A percentile compares a stretch with the other conserved stretches of the same genome.
Evolutionary conservation across 1,140 invertebrate species (phyloP).

Genomic region (Aporrectodea caliginosa): DNA sequence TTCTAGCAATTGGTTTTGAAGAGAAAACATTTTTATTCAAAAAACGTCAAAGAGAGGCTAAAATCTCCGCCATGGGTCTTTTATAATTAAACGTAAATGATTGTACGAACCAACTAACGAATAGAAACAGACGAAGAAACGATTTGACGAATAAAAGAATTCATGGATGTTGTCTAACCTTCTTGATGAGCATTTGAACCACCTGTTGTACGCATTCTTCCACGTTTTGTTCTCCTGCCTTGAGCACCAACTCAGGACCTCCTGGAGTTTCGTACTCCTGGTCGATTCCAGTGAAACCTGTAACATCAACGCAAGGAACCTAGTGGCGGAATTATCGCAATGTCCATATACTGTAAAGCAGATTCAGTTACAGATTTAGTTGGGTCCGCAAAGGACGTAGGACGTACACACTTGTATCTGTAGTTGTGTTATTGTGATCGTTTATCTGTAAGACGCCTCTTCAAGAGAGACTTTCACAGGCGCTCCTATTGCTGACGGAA

Average conservation of each 20-base stretch:
- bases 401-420: not conserved
- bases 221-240: slow-evolving; percentile 73
- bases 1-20: no score
- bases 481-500: no score
- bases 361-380: not conserved
- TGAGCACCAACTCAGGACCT: slow-evolving; percentile 79
- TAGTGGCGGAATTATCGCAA: not conserved
- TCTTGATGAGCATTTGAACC: slow-evolving; percentile 70
- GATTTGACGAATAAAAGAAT: not conserved
- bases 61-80: not conserved
- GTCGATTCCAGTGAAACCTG: slow-evolving; percentile 97
- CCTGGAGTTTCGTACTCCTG: slow-evolving; percentile 85
- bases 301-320: slow-evolving; percentile 5
- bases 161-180: slow-evolving; percentile 54
- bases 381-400: not conserved
- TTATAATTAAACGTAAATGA: no score
- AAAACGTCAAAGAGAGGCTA: not conserved
- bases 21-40: no score
- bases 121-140: not conserved
- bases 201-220: slow-evolving; percentile 77
- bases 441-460: no score
- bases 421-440: not conserved
- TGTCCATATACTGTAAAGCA: not conserved
- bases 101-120: not conserved
- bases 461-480: no score